A percentile compares a stretch with the other conserved stretches of the same genome.
These are phyloP conservation scores for Macaca mulatta DNA, from an alignment of 2,113 vertebrate species.

Conservation along the genomic window DNA sequence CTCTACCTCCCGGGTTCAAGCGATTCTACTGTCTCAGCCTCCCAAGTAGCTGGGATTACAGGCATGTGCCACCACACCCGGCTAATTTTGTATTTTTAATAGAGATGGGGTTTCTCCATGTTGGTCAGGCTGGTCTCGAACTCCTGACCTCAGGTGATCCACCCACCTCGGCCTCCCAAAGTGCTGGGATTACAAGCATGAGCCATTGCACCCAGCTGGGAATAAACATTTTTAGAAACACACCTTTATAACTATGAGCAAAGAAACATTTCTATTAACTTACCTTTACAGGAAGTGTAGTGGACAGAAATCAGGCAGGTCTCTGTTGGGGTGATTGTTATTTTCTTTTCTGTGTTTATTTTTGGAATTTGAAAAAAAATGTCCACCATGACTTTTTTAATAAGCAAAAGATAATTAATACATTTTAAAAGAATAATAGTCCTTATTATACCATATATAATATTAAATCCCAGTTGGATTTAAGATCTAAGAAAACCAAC, in stretches of 20 bases:
- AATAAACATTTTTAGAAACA: too few relatives aligned
- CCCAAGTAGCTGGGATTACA: too few relatives aligned
- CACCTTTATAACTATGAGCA: too few relatives aligned
- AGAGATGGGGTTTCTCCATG: too few relatives aligned
- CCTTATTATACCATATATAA: neutral
- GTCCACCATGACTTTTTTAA: neutral
- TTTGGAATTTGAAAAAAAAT: neutral
- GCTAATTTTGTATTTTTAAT: too few relatives aligned
- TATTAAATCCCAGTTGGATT: neutral
- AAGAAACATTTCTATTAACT: neutral
- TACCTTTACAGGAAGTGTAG: neutral
- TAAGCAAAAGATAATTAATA: neutral
- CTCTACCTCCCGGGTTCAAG: too few relatives aligned
- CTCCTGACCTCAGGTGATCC: too few relatives aligned
- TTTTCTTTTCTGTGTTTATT: neutral
- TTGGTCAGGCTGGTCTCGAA: too few relatives aligned
- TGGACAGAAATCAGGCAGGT: neutral
- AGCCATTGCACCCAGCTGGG: too few relatives aligned
- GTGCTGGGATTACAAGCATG: too few relatives aligned
- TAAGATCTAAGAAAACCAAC: neutral
- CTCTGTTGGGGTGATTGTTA: neutral
- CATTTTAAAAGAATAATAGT: neutral
- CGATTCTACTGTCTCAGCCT: too few relatives aligned
- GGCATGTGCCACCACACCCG: rapidly evolving
- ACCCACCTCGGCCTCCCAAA: too few relatives aligned